Conservation (phyloP, 2,113 vertebrate genomes). For the Promerops cafer region DNA sequence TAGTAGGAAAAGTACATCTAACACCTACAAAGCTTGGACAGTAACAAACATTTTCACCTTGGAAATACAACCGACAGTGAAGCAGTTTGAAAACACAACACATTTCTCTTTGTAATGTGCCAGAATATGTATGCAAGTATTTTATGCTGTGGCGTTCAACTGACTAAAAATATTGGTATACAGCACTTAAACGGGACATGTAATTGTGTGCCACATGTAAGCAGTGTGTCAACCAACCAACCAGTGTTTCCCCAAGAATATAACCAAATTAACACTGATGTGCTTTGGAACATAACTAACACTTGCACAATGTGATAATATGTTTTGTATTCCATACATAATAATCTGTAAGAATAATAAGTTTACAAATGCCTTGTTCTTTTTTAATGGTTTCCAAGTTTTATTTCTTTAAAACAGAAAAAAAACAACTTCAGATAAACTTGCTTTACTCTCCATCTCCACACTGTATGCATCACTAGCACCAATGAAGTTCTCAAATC, state of each 20-base stretch:
- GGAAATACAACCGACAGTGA: not conserved
- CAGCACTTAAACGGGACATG: not conserved
- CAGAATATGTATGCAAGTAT: not conserved
- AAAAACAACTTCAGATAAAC: not conserved
- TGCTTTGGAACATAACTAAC: not conserved
- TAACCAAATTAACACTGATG: not conserved
- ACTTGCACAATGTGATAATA: not conserved
- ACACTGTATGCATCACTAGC: no score
- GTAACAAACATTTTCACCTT: not conserved
- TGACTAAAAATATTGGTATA: not conserved
- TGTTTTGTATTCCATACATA: not conserved
- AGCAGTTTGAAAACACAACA: not conserved
- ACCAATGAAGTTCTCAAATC: not conserved
- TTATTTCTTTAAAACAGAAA: not conserved
- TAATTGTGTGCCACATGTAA: not conserved
- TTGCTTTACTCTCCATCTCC: not conserved
- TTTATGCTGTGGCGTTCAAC: not conserved
- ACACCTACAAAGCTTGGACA: not conserved
- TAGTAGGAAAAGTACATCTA: not conserved
- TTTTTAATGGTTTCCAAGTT: not conserved
- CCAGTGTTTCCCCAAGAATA: not conserved
- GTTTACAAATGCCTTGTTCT: not conserved
- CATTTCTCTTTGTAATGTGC: not conserved
- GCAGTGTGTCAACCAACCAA: not conserved
- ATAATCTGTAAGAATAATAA: not conserved